Conservation (phyloP, 2,888 invertebrate genomes). For the Caenorhabditis sp. region DNA sequence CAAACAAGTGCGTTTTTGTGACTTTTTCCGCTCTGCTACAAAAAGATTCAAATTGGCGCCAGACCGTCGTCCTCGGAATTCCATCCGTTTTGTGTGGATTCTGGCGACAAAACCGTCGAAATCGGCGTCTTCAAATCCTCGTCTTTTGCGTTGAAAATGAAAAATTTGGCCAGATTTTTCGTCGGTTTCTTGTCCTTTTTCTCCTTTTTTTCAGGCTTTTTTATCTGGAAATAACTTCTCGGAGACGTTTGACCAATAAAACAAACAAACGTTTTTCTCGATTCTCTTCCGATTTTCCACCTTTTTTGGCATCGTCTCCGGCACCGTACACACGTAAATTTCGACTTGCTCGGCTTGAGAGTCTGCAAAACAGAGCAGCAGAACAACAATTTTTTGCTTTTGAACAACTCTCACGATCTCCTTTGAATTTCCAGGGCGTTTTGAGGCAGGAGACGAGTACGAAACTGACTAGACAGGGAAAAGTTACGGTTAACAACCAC, state of each 20-base stretch:
- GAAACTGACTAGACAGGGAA: constrained; percentile 27
- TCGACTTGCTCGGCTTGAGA: not conserved
- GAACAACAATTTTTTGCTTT: not conserved
- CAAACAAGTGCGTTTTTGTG: not conserved
- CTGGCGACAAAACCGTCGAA: constrained; percentile 13
- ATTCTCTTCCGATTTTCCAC: not conserved
- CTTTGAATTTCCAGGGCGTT: constrained; percentile 21
- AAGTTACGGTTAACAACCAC: constrained; percentile 13
- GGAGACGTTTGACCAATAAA: not conserved
- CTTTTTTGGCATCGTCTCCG: constrained; percentile 1
- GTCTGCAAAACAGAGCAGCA: not conserved
- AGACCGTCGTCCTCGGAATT: constrained; percentile 12
- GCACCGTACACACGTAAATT: constrained; percentile 2
- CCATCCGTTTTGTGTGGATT: constrained; percentile 23
- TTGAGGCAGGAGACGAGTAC: constrained; percentile 30
- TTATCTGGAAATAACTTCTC: not conserved
- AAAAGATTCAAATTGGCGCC: not conserved
- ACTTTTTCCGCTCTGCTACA: not conserved
- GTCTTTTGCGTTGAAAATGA: constrained; percentile 31
- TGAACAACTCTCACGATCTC: constrained; percentile 14
- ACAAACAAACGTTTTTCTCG: too few species aligned
- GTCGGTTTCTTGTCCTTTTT: constrained; percentile 5
- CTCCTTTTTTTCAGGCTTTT: constrained; percentile 16
- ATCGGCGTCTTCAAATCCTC: constrained; percentile 26
- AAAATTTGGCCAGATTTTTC: constrained; percentile 32